Base-by-base conservation (phyloP, 1,140 invertebrate species). In the Piezodorus guildinii region DNA sequence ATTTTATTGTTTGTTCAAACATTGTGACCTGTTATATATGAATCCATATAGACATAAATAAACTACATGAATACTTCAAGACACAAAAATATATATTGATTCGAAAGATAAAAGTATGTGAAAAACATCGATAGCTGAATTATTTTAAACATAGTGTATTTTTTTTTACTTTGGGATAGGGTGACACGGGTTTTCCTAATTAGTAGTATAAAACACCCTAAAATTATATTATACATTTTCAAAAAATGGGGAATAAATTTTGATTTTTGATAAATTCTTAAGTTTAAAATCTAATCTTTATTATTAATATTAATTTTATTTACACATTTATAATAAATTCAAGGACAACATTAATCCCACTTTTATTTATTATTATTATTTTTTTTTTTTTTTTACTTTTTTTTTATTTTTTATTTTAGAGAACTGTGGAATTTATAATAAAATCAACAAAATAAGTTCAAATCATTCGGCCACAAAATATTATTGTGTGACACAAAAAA, bases 111-210 rank as follows among this genome's bases (percentile, higher is more conserved):
- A 64, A 65, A 65, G 60, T 61, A 61, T 39, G 64, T 56, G 46
- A 60, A 65, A 65, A 65, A 65, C 64, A 65, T 65, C 64, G n/a
- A 65, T 65, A 65, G 46, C 64, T 65, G 64, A 49, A 27, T 60
- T 60, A 61, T 43, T 10, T 39, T 45, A 54, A 49, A 59, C 58
- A 34, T 34, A 58, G 27, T 64, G 34, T 44, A 60, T 60, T 43
- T 56, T 56, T 25, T 56, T 19, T 23, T 39, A 39, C 34, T 39
- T 39, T 23, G 17, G 52, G 52, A 56, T 4, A 23, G 23, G 52
- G 52, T 56, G 23, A 56, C 52, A 9, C 15, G 52, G 52, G 52
- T 25, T 39, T 39, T 56, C 21, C 52, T 56, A 56, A 64, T 54
- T 51, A 64, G 21, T 64, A 64, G 63, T 64, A 64, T 56, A 64